Percentiles rank a stretch among this genome's conserved stretches.
Conservation (phyloP, 2,888 invertebrate genomes). For the Trissoscelio sp. region DNA sequence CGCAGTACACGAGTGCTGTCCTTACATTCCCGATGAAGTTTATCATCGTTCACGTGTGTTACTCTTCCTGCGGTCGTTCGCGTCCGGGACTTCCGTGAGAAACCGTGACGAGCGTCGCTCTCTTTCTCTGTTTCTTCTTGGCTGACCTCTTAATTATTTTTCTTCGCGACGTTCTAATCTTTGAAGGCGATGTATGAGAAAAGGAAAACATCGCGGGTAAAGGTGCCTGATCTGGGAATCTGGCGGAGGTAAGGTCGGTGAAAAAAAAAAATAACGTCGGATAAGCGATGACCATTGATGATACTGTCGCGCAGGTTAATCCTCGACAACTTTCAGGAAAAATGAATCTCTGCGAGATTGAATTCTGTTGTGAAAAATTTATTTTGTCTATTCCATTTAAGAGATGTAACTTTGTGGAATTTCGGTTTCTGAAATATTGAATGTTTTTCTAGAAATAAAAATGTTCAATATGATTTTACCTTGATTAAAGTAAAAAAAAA, state of each 20-base stretch:
- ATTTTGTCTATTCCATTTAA: slow-evolving; percentile 1
- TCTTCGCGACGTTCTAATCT: slow-evolving; percentile 54
- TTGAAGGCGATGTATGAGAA: slow-evolving; percentile 36
- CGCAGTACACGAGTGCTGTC: slow-evolving; percentile 20
- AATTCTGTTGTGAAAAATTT: slow-evolving; percentile 33
- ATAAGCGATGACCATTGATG: slow-evolving; percentile 53
- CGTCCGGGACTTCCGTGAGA: slow-evolving; percentile 61
- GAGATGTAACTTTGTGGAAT: neutral
- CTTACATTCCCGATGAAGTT: slow-evolving; percentile 43
- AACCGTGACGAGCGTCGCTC: slow-evolving; percentile 49
- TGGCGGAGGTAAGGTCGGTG: too few species aligned
- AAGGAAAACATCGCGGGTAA: slow-evolving; percentile 56
- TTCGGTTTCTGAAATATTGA: neutral
- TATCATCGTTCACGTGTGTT: slow-evolving; percentile 58
- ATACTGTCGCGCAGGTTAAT: slow-evolving; percentile 29
- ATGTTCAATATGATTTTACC: too few species aligned
- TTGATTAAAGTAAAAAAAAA: too few species aligned
- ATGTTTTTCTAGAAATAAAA: too few species aligned
- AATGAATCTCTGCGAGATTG: slow-evolving; percentile 33
- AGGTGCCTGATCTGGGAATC: neutral
- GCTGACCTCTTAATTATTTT: slow-evolving; percentile 67
- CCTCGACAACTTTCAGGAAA: slow-evolving; percentile 39
- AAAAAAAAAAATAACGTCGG: slow-evolving; percentile 25
- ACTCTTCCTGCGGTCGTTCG: slow-evolving; percentile 47
- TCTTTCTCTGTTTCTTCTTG: slow-evolving; percentile 29